Percentiles rank a stretch among this genome's conserved stretches.
Conservation (phyloP, 2,888 invertebrate genomes). For the Smittia aterrima region DNA sequence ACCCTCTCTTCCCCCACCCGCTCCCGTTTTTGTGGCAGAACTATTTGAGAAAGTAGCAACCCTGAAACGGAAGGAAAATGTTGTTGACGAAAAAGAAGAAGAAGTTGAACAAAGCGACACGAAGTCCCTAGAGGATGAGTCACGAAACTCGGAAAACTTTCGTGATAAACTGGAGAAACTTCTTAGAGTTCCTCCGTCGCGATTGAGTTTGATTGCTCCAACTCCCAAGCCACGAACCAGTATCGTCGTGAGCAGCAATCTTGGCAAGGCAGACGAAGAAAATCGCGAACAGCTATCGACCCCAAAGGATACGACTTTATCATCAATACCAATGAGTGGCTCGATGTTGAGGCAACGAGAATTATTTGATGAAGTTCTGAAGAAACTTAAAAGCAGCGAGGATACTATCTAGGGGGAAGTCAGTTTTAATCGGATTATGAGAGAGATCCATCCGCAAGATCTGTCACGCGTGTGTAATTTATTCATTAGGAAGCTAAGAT, state of each 20-base stretch:
- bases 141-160: background rate
- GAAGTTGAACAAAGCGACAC: background rate
- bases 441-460: background rate
- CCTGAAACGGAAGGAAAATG: conserved; percentile 44
- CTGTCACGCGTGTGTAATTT: background rate
- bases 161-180: conserved; percentile 32
- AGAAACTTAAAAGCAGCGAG: background rate
- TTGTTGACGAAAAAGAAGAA: conserved; percentile 46
- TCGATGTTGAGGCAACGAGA: conserved; percentile 15
- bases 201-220: conserved; percentile 13
- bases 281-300: background rate
- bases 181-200: conserved; percentile 8
- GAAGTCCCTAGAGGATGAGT: background rate
- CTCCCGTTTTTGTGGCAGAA: conserved; percentile 48
- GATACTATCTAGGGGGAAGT: background rate
- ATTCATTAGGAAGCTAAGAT: background rate
- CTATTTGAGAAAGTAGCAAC: conserved; percentile 50
- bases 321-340: background rate
- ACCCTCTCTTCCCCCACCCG: too few relatives aligned
- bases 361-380: conserved; percentile 38
- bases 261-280: background rate
- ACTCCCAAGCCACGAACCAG: background rate
- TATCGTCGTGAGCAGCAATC: background rate
- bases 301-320: background rate
- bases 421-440: background rate